A percentile compares a stretch with the other conserved stretches of the same genome.
phyloP scores from a whole-genome alignment of 2,797 vertebrate genomes.

The Oryzias dopingdopingensis region DNA sequence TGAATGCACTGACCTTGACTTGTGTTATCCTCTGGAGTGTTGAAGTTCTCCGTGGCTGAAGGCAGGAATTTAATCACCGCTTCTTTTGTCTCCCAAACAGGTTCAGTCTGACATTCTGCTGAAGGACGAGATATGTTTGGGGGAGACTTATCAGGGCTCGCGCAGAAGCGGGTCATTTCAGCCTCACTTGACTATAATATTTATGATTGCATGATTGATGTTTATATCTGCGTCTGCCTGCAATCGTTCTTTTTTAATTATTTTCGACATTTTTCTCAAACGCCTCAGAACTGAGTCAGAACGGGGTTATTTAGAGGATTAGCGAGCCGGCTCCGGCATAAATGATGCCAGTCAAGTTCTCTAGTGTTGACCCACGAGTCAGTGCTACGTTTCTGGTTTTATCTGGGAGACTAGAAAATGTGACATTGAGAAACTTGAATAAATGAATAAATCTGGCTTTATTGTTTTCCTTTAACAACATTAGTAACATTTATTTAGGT shows the following conservation, averaged over 20 bases:
- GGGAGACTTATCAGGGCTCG: conserved; percentile 58
- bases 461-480: too few species aligned
- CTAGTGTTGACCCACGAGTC: neutral
- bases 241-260: conserved; percentile 51
- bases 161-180: conserved; percentile 45
- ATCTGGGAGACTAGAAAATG: too few species aligned
- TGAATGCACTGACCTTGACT: conserved; percentile 65
- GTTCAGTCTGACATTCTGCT: conserved; percentile 57
- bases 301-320: conserved; percentile 30
- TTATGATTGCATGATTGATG: conserved; percentile 55
- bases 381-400: too few species aligned
- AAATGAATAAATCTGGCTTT: too few species aligned
- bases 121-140: conserved; percentile 61
- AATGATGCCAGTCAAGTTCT: neutral
- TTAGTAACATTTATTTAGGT: too few species aligned
- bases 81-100: conserved; percentile 52
- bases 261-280: conserved; percentile 15
- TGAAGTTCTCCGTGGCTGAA: conserved; percentile 60
- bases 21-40: conserved; percentile 39
- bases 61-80: conserved; percentile 72
- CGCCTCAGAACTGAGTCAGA: conserved; percentile 9
- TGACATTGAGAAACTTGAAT: too few species aligned
- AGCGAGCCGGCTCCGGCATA: conserved; percentile 7
- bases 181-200: conserved; percentile 26
- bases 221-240: conserved; percentile 28